phyloP scores from a whole-genome alignment of 2,888 invertebrate genomes.

The Sylvicola fuscatus region DNA sequence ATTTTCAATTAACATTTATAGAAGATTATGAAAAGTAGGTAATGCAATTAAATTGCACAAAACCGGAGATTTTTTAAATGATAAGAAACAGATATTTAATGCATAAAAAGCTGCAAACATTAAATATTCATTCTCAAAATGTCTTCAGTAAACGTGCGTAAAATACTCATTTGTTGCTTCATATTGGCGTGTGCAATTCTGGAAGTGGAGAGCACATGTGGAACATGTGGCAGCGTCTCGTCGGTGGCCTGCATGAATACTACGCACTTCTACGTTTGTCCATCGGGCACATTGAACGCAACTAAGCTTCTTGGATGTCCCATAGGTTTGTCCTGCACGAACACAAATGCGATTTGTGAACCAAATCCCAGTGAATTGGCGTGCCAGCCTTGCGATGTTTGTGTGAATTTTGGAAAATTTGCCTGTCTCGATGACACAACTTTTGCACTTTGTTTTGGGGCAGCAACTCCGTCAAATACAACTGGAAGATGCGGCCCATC shows the following conservation, averaged over 20 bases:
- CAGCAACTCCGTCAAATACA: background rate
- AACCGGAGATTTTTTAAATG: no score
- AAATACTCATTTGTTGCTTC: no score
- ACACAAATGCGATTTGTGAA: slow-evolving; percentile 1
- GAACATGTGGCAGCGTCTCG: background rate
- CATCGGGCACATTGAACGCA: background rate
- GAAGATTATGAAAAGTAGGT: no score
- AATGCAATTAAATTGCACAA: no score
- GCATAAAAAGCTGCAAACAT: no score
- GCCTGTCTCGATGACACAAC: slow-evolving; percentile 9
- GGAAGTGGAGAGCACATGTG: background rate
- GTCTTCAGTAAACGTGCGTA: no score
- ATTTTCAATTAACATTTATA: no score
- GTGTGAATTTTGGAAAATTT: slow-evolving; percentile 4
- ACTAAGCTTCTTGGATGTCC: background rate
- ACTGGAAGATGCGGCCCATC: no score
- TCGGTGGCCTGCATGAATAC: background rate
- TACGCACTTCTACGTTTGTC: background rate
- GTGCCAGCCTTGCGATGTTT: slow-evolving; percentile 3
- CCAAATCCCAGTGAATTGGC: background rate
- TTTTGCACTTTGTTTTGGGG: slow-evolving; percentile 11
- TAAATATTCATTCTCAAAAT: no score
- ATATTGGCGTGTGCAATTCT: background rate
- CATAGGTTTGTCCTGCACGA: background rate
- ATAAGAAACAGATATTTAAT: no score